phyloP scores from a whole-genome alignment of 1,140 invertebrate species.

The Aethina tumida region DNA sequence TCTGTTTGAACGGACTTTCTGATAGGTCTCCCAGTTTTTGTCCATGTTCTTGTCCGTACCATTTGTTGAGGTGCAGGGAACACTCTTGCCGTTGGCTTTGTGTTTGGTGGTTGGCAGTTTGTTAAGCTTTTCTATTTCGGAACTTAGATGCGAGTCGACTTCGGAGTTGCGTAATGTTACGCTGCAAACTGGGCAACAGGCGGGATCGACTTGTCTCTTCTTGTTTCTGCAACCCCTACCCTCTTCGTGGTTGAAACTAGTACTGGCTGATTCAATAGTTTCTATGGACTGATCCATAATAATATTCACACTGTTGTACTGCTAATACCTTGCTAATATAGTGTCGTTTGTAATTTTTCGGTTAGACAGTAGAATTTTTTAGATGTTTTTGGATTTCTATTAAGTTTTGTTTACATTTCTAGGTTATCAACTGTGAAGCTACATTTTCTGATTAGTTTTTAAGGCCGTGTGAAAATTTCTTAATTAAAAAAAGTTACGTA shows the following conservation, averaged over 20 bases:
- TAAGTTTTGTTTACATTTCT: slow-evolving; percentile 11
- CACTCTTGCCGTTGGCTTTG: slow-evolving; percentile 32
- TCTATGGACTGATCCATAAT: slow-evolving; percentile 13
- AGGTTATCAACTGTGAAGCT: too few relatives aligned
- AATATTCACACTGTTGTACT: slow-evolving; percentile 1
- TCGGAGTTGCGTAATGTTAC: slow-evolving; percentile 62
- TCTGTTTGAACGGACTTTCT: slow-evolving; percentile 62
- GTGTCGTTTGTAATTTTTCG: slow-evolving; percentile 5
- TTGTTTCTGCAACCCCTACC: slow-evolving; percentile 35
- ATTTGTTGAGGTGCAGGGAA: slow-evolving; percentile 40
- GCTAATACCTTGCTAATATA: slow-evolving; percentile 1
- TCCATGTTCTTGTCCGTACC: slow-evolving; percentile 45
- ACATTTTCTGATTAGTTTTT: too few relatives aligned
- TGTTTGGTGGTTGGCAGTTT: slow-evolving; percentile 38
- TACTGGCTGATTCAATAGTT: slow-evolving; percentile 14
- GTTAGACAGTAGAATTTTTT: background rate
- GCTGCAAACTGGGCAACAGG: slow-evolving; percentile 71
- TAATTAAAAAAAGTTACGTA: too few relatives aligned
- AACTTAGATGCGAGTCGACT: slow-evolving; percentile 61
- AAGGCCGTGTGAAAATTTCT: too few relatives aligned
- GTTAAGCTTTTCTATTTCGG: slow-evolving; percentile 66
- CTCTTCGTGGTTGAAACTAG: slow-evolving; percentile 28
- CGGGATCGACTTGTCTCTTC: slow-evolving; percentile 44
- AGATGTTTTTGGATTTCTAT: slow-evolving; percentile 12
- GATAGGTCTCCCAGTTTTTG: slow-evolving; percentile 65